phyloP scores from a whole-genome alignment of 2,888 invertebrate genomes.

The Himalopsyche japonica region DNA sequence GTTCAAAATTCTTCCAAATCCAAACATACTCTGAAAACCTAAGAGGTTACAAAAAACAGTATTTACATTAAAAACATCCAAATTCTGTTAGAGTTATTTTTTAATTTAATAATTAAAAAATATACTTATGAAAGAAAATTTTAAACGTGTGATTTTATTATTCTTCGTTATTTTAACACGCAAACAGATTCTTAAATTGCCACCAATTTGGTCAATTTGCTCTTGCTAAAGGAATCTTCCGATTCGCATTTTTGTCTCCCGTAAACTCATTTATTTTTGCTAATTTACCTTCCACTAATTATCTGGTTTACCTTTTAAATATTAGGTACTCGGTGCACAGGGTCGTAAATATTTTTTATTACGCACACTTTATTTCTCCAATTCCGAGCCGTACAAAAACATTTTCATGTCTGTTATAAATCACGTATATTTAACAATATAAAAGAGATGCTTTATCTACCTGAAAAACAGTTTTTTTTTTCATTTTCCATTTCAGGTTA shows the following conservation, averaged over 20 bases:
- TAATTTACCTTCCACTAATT: background rate
- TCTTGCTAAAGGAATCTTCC: background rate
- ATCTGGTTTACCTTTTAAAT: background rate
- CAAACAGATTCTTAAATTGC: background rate
- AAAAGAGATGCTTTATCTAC: background rate
- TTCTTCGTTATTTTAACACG: no score
- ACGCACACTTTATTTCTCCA: background rate
- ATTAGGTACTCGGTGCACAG: background rate
- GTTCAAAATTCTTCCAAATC: no score
- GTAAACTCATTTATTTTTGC: background rate
- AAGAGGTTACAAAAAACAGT: no score
- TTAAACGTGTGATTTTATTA: no score
- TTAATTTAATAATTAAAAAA: no score
- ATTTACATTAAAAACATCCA: no score
- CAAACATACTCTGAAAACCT: no score
- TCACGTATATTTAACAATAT: background rate
- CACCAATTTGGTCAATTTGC: background rate
- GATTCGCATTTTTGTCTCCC: background rate
- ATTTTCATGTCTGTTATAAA: background rate
- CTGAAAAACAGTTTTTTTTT: no score
- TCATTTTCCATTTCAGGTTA: no score
- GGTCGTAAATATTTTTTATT: background rate
- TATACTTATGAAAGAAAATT: background rate
- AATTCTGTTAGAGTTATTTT: no score
- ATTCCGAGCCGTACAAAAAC: background rate